These are phyloP conservation scores for Scaptomyza parva DNA, from an alignment of 2,888 invertebrate genomes.

Conservation along the genomic window DNA sequence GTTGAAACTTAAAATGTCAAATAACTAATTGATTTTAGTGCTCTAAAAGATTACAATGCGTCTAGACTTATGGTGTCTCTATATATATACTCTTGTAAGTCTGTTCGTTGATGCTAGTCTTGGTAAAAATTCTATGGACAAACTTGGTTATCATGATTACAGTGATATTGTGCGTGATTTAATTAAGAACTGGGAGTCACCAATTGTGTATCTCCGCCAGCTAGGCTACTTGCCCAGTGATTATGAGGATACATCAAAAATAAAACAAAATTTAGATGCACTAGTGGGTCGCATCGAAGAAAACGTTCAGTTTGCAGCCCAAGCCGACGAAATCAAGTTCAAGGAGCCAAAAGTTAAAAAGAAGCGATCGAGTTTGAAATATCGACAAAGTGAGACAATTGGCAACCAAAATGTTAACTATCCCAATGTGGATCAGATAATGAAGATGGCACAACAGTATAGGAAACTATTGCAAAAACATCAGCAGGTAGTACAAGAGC, in stretches of 20 bases:
- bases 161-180: constrained; percentile 52
- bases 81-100: constrained; percentile 5
- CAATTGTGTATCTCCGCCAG: constrained; percentile 52
- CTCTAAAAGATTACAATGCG: constrained; percentile 32
- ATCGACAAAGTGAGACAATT: neutral
- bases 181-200: constrained; percentile 65
- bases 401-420: neutral
- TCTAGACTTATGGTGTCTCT: constrained; percentile 26
- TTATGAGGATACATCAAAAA: constrained; percentile 58
- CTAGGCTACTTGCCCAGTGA: constrained; percentile 60
- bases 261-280: constrained; percentile 61
- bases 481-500: constrained; percentile 1
- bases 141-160: constrained; percentile 39
- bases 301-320: constrained; percentile 9
- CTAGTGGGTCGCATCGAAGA: constrained; percentile 51
- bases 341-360: constrained; percentile 2
- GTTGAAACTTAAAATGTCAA: neutral
- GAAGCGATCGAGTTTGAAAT: neutral
- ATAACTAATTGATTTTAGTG: neutral
- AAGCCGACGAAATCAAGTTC: neutral
- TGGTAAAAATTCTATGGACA: constrained; percentile 23
- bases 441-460: constrained; percentile 8
- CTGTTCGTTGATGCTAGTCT: neutral
- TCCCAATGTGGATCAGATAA: constrained; percentile 33
- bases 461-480: neutral